Conservation (phyloP, 2,113 vertebrate species). For the Dissostichus mawsoni region DNA sequence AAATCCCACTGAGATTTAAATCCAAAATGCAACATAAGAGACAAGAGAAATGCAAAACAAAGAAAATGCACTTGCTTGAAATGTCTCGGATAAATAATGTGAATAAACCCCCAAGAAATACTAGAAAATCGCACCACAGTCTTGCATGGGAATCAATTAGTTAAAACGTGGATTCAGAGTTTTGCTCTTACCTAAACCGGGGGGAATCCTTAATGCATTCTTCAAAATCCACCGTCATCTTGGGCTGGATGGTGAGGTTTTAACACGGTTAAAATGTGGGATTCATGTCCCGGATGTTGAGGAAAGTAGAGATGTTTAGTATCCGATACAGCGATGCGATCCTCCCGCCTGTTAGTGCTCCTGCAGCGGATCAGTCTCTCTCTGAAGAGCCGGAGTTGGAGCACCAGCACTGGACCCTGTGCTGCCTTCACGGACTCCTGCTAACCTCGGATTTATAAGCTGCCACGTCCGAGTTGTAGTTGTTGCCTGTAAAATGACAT, state of each 20-base stretch:
- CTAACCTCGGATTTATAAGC: background rate
- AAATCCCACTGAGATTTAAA: background rate
- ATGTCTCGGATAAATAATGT: background rate
- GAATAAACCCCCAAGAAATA: background rate
- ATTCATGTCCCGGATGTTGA: slow-evolving; percentile 74
- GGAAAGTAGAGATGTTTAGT: slow-evolving; percentile 26
- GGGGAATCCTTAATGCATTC: slow-evolving; percentile 87
- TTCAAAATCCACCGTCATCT: slow-evolving; percentile 89
- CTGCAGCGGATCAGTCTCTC: background rate
- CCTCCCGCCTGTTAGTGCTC: slow-evolving; percentile 10
- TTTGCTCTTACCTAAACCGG: slow-evolving; percentile 81
- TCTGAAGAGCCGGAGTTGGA: slow-evolving; percentile 34
- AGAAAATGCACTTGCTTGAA: too few relatives aligned
- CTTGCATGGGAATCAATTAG: background rate
- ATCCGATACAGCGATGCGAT: slow-evolving; percentile 45
- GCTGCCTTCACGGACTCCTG: slow-evolving; percentile 17
- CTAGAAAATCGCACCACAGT: background rate
- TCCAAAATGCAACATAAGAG: background rate
- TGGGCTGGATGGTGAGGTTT: slow-evolving; percentile 47
- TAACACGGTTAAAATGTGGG: slow-evolving; percentile 65
- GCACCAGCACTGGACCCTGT: background rate
- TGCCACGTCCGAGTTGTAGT: too few relatives aligned
- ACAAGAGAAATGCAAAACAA: background rate
- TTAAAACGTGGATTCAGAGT: slow-evolving; percentile 25
- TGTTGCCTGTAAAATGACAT: too few relatives aligned